These are phyloP conservation scores for Limonius californicus DNA, from an alignment of 1,140 invertebrate species.

Conservation along the genomic window DNA sequence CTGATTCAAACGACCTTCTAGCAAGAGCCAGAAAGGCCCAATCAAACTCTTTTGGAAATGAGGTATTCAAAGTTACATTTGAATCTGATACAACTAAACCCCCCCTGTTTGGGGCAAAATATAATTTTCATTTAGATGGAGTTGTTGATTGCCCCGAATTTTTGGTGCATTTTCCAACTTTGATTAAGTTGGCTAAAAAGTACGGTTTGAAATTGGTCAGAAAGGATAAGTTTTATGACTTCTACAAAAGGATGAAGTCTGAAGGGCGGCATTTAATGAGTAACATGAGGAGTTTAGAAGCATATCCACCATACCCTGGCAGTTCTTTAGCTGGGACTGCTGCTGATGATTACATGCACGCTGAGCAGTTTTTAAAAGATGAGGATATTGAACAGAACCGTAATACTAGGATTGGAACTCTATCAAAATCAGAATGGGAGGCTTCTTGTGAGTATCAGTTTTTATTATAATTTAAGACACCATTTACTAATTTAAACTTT, in stretches of 20 bases:
- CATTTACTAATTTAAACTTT: too few species aligned
- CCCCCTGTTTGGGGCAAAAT: constrained; percentile 93
- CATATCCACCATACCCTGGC: constrained; percentile 58
- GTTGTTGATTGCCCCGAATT: constrained; percentile 99
- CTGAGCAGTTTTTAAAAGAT: constrained; percentile 56
- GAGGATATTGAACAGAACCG: constrained; percentile 41
- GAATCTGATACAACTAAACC: constrained; percentile 65
- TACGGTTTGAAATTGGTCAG: constrained; percentile 76
- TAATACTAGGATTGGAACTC: constrained; percentile 64
- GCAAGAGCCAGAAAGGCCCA: constrained; percentile 53
- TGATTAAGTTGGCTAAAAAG: constrained; percentile 78
- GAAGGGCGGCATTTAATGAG: constrained; percentile 62
- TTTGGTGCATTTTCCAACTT: constrained; percentile 86
- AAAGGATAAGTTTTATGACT: constrained; percentile 75
- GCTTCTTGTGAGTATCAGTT: constrained; percentile 83
- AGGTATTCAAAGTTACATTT: constrained; percentile 80
- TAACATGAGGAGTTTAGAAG: constrained; percentile 72
- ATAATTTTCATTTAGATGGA: constrained; percentile 92
- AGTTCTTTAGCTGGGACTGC: constrained; percentile 56
- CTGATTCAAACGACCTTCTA: constrained; percentile 89
- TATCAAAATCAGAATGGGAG: constrained; percentile 92
- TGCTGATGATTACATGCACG: constrained; percentile 70
- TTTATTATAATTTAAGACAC: too few species aligned
- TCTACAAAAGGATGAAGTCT: constrained; percentile 64
- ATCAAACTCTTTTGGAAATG: constrained; percentile 76